phyloP scores from a whole-genome alignment of 2,797 vertebrate genomes.

The Enteromius anoplus region DNA sequence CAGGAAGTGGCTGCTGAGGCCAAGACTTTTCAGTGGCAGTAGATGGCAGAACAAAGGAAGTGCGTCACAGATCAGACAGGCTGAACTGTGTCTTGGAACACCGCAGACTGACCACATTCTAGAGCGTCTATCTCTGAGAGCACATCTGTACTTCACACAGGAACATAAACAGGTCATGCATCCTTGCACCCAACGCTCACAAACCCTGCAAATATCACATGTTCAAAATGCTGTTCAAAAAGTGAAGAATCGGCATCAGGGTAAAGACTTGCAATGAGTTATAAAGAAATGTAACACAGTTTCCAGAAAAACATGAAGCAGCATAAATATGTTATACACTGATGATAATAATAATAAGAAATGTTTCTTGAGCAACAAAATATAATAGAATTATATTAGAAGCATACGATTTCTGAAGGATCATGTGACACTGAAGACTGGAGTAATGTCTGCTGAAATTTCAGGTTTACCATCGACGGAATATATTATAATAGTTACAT shows the following conservation, averaged over 20 bases:
- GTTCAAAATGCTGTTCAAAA: slow-evolving; percentile 13
- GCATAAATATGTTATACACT: not conserved
- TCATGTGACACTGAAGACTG: not conserved
- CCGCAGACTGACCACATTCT: slow-evolving; percentile 57
- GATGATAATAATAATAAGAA: not conserved
- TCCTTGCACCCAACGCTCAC: slow-evolving; percentile 28
- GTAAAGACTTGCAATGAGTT: not conserved
- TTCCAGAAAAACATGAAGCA: not conserved
- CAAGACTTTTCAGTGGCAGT: slow-evolving; percentile 71
- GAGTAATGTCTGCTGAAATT: not conserved
- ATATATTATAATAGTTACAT: not conserved
- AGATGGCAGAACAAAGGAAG: slow-evolving; percentile 71
- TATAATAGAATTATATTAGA: too few species aligned
- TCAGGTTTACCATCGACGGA: not conserved
- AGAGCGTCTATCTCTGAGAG: slow-evolving; percentile 49
- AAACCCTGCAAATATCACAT: slow-evolving; percentile 30
- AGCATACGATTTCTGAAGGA: not conserved
- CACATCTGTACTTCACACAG: slow-evolving; percentile 53
- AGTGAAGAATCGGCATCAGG: not conserved
- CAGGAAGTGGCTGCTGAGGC: slow-evolving; percentile 79
- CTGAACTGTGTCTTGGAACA: slow-evolving; percentile 56
- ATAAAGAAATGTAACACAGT: not conserved
- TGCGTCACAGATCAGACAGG: slow-evolving; percentile 73
- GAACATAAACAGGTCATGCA: slow-evolving; percentile 58
- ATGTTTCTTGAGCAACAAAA: not conserved